Percentiles rank a stretch among this genome's conserved stretches.
Evolutionary conservation across 1,140 invertebrate genomes (phyloP).

Genomic region (Acromyrmex echinatior): DNA sequence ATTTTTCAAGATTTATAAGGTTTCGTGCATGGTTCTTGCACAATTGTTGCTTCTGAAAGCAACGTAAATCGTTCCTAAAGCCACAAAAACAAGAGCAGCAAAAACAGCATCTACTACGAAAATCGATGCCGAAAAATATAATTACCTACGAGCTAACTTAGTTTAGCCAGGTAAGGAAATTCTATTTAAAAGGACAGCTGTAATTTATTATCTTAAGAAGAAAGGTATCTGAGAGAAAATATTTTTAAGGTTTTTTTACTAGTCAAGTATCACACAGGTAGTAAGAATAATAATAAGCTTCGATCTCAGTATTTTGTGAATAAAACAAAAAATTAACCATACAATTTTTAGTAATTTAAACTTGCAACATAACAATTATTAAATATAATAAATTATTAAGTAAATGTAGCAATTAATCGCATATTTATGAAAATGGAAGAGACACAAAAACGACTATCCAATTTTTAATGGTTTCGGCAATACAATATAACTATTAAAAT

Average conservation of each 20-base stretch:
- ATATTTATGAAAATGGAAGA: neutral
- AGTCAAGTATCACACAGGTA: neutral
- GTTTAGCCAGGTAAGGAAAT: neutral
- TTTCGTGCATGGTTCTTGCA: neutral
- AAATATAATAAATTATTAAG: neutral
- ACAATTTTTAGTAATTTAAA: neutral
- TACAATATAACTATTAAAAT: neutral
- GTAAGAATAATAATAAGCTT: neutral
- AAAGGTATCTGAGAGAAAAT: neutral
- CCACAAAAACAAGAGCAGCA: neutral
- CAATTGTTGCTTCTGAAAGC: neutral
- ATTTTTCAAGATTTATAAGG: neutral
- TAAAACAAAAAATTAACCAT: neutral
- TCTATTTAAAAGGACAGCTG: neutral
- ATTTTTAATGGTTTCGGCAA: neutral
- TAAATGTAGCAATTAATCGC: neutral
- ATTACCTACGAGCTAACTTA: neutral
- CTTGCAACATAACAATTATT: slow-evolving; percentile 4
- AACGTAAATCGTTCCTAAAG: neutral
- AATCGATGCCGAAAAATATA: neutral
- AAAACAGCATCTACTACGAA: neutral
- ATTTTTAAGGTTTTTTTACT: neutral
- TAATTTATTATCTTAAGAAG: neutral
- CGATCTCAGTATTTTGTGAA: neutral
- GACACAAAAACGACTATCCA: neutral